A percentile compares a stretch with the other conserved stretches of the same genome.
Conservation (phyloP, 2,888 invertebrate species). For the Melanophora roralis region DNA sequence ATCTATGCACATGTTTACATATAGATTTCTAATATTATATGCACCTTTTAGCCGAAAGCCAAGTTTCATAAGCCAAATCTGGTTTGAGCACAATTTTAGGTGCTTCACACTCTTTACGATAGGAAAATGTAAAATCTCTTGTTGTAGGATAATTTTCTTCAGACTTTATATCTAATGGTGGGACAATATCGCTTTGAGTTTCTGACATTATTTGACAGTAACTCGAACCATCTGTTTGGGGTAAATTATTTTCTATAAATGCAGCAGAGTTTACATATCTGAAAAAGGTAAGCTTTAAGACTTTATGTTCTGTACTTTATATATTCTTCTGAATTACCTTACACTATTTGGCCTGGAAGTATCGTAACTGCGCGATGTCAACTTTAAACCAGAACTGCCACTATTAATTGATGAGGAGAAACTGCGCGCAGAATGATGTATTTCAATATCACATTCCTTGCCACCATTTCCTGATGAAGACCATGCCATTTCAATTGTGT, state of each 20-base stretch:
- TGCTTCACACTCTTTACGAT: slow-evolving; percentile 66
- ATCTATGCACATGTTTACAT: no score
- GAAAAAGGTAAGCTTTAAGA: no score
- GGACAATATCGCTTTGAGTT: slow-evolving; percentile 65
- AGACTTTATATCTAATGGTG: slow-evolving; percentile 68
- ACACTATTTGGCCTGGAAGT: slow-evolving; percentile 40
- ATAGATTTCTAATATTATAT: background rate
- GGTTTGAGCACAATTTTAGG: slow-evolving; percentile 67
- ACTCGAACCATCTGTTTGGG: slow-evolving; percentile 39
- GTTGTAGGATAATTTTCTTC: slow-evolving; percentile 68
- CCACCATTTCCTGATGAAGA: slow-evolving; percentile 67
- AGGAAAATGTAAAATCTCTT: slow-evolving; percentile 64
- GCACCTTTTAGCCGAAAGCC: slow-evolving; percentile 72
- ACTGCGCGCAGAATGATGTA: slow-evolving; percentile 61
- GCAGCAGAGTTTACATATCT: slow-evolving; percentile 68
- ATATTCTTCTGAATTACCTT: slow-evolving; percentile 42
- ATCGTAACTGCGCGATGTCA: slow-evolving; percentile 64
- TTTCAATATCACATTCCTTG: slow-evolving; percentile 65
- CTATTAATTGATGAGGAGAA: slow-evolving; percentile 43
- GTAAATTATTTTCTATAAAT: slow-evolving; percentile 64
- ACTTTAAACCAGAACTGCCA: slow-evolving; percentile 32
- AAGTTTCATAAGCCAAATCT: slow-evolving; percentile 71
- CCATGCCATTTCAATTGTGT: slow-evolving; percentile 65
- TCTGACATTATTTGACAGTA: slow-evolving; percentile 51
- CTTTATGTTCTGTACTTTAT: background rate